Evolutionary conservation across 2,113 vertebrate genomes (phyloP).

Genomic region (Poeciliopsis turrubarensis): DNA sequence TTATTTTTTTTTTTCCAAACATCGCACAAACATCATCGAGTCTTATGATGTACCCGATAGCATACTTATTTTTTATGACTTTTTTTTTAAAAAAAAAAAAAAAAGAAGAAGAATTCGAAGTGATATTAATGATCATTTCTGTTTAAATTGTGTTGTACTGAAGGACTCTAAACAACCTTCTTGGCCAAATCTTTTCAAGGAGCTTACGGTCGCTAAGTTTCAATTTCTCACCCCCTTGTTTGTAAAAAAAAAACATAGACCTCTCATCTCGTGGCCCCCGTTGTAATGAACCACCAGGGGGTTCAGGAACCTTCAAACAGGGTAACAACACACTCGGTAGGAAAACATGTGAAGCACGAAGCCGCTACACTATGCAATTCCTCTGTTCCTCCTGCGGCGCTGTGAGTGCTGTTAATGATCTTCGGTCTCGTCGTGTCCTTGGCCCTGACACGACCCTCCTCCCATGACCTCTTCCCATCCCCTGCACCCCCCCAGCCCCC

Average conservation of each 20-base stretch:
- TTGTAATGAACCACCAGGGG: conserved; percentile 6
- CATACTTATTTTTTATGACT: neutral
- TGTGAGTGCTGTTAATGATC: conserved; percentile 1
- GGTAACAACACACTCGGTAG: conserved; percentile 3
- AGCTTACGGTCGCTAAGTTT: conserved; percentile 9
- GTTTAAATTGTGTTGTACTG: neutral
- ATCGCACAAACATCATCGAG: neutral
- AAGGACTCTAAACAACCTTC: neutral
- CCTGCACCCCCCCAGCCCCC: too few species aligned
- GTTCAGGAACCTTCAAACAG: conserved; percentile 22
- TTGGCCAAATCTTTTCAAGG: neutral
- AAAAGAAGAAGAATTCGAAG: neutral
- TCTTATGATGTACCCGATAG: neutral
- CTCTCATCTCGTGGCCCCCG: neutral
- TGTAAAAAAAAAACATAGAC: conserved; percentile 70
- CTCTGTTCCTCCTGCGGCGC: conserved; percentile 26
- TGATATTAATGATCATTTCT: neutral
- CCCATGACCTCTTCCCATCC: conserved; percentile 2
- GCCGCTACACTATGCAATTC: conserved; percentile 70
- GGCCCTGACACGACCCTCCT: conserved; percentile 25
- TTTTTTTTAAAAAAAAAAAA: neutral
- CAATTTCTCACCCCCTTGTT: conserved; percentile 56
- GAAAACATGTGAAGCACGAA: conserved; percentile 22
- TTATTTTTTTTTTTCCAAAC: neutral
- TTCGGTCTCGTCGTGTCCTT: conserved; percentile 32